Evolutionary conservation across 2,113 vertebrate genomes (phyloP).

Genomic region (Cichladusa arquata): DNA sequence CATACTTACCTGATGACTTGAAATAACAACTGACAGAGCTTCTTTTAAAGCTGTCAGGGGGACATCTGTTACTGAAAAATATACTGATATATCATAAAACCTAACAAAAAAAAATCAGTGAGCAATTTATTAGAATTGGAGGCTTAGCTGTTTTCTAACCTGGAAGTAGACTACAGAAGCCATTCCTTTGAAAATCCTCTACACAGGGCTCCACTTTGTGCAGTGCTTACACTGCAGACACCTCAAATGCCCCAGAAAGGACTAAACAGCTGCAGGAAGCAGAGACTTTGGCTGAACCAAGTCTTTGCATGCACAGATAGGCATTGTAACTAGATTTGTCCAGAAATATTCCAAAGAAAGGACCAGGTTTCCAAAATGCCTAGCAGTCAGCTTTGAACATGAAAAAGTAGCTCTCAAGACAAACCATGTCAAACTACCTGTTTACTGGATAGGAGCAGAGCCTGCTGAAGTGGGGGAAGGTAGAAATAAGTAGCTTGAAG

Average conservation of each 20-base stretch:
- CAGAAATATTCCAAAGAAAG: background rate
- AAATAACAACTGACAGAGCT: background rate
- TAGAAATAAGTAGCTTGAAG: background rate
- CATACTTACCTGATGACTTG: background rate
- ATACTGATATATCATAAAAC: background rate
- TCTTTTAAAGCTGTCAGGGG: background rate
- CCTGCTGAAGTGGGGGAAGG: background rate
- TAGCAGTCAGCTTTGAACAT: background rate
- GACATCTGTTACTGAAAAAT: background rate
- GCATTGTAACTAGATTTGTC: background rate
- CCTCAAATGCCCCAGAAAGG: accelerated
- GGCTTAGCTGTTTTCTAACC: background rate
- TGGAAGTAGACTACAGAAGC: background rate
- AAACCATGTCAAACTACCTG: background rate
- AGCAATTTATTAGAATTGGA: background rate
- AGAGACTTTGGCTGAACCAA: background rate
- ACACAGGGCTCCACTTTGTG: background rate
- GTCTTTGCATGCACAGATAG: background rate
- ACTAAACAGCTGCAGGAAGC: background rate
- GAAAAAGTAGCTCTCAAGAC: background rate
- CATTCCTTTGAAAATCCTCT: background rate
- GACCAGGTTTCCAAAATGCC: background rate
- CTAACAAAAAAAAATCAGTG: background rate
- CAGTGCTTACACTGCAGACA: background rate
- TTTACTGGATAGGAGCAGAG: background rate